A percentile compares a stretch with the other conserved stretches of the same genome.
Evolutionary conservation across 2,797 vertebrate species (phyloP).

Genomic region (Rachycentron canadum): DNA sequence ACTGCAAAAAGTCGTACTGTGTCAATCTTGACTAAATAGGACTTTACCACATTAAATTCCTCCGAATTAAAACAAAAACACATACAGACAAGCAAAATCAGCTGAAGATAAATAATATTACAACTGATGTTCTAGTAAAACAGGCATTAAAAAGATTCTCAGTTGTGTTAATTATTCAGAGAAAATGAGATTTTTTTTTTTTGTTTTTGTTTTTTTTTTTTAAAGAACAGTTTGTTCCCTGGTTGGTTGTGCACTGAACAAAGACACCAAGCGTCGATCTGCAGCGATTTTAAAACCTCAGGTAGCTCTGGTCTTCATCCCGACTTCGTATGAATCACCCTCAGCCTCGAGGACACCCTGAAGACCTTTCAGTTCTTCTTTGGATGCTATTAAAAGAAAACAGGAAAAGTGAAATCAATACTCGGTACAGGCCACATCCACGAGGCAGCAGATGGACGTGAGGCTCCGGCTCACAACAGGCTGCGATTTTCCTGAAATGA

Average conservation of each 20-base stretch:
- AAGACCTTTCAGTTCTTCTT: conserved; percentile 68
- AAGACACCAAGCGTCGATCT: conserved; percentile 31
- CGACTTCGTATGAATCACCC: neutral
- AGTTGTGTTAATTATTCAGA: conserved; percentile 39
- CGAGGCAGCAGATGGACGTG: conserved; percentile 3
- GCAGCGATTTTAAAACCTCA: conserved; percentile 10
- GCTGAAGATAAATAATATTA: conserved; percentile 60
- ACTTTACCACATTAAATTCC: conserved; percentile 16
- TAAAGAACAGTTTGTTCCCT: conserved; percentile 58
- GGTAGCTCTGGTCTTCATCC: conserved; percentile 21
- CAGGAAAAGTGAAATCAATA: conserved; percentile 38
- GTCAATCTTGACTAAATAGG: conserved; percentile 9
- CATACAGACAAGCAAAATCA: conserved; percentile 57
- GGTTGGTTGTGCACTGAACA: conserved; percentile 25
- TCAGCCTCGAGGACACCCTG: conserved; percentile 17
- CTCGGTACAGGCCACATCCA: neutral
- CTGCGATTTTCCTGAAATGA: neutral
- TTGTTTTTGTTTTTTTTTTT: neutral
- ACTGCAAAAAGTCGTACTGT: conserved; percentile 2
- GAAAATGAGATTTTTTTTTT: conserved; percentile 8
- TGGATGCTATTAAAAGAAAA: conserved; percentile 74
- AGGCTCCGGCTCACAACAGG: neutral
- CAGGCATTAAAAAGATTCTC: conserved; percentile 33
- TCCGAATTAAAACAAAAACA: conserved; percentile 35
- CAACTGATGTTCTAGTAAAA: conserved; percentile 38